Conservation (phyloP, 2,113 vertebrate genomes). For the Planiliza haematocheilus region DNA sequence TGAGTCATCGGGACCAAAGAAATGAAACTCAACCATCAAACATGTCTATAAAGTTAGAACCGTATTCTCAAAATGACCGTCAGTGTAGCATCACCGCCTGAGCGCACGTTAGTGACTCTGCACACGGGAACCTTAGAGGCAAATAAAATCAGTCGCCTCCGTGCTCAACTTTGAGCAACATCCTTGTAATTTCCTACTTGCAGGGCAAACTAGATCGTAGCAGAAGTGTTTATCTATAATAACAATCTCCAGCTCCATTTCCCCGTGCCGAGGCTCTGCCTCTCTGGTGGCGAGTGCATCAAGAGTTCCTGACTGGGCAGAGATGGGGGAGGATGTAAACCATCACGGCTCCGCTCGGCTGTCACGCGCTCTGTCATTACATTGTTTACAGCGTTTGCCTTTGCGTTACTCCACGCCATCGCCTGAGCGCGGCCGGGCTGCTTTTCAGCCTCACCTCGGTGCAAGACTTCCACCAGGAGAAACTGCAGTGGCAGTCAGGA, state of each 20-base stretch:
- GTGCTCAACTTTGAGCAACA: constrained; percentile 65
- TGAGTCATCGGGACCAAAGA: no score
- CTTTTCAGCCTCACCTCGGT: constrained; percentile 22
- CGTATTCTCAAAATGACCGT: constrained; percentile 3
- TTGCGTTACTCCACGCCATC: constrained; percentile 1
- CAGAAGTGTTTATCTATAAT: constrained; percentile 80
- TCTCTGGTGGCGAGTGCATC: constrained; percentile 34
- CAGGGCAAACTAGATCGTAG: constrained; percentile 64
- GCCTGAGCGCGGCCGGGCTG: constrained; percentile 16
- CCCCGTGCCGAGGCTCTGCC: constrained; percentile 33
- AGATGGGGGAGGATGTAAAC: constrained; percentile 41
- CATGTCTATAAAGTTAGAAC: background rate
- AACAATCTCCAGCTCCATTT: constrained; percentile 76
- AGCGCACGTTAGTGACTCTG: constrained; percentile 29
- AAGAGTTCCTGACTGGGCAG: constrained; percentile 32
- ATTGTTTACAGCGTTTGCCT: constrained; percentile 53
- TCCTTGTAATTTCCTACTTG: constrained; percentile 72
- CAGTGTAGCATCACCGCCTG: constrained; percentile 7
- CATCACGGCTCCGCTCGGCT: background rate
- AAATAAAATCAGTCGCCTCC: constrained; percentile 52
- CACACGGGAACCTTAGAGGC: constrained; percentile 35
- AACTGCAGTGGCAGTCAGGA: constrained; percentile 31
- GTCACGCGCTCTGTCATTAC: constrained; percentile 40
- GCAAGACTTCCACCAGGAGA: constrained; percentile 20
- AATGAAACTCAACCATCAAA: background rate